Conservation (phyloP, 2,888 invertebrate genomes). For the Byasa hedistus region DNA sequence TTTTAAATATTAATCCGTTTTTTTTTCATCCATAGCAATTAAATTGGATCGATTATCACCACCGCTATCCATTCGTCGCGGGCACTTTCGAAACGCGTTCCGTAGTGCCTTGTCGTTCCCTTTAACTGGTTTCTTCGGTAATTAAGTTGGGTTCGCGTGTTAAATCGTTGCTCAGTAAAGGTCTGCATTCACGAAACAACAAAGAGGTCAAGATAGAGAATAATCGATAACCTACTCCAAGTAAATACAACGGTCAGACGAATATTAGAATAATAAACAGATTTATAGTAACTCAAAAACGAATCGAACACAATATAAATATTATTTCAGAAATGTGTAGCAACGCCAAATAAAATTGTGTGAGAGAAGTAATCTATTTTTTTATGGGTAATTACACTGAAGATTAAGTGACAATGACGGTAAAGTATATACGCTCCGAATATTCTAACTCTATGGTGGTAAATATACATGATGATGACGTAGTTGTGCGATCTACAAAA, state of each 20-base stretch:
- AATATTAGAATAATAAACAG: neutral
- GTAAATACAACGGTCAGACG: neutral
- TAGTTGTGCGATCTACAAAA: too few relatives aligned
- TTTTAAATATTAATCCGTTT: neutral
- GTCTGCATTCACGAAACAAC: constrained; percentile 17
- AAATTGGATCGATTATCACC: constrained; percentile 26
- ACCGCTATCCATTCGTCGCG: constrained; percentile 3
- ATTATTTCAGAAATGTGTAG: too few relatives aligned
- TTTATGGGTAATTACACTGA: too few relatives aligned
- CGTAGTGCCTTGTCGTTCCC: constrained; percentile 18
- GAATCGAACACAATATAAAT: too few relatives aligned
- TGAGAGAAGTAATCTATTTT: too few relatives aligned
- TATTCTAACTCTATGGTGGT: too few relatives aligned
- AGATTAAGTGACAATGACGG: too few relatives aligned
- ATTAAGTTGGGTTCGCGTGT: constrained; percentile 24
- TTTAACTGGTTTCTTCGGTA: constrained; percentile 26
- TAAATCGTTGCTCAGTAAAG: constrained; percentile 21
- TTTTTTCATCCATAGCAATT: constrained; percentile 14
- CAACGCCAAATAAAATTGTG: too few relatives aligned
- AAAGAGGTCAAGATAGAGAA: constrained; percentile 21
- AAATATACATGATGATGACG: too few relatives aligned
- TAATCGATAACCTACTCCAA: constrained; percentile 10
- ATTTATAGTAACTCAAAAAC: too few relatives aligned
- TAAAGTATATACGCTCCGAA: too few relatives aligned
- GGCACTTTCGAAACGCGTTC: constrained; percentile 23